A percentile compares a stretch with the other conserved stretches of the same genome.
Conservation (phyloP, 2,888 invertebrate species). For the Pyralis farinalis region DNA sequence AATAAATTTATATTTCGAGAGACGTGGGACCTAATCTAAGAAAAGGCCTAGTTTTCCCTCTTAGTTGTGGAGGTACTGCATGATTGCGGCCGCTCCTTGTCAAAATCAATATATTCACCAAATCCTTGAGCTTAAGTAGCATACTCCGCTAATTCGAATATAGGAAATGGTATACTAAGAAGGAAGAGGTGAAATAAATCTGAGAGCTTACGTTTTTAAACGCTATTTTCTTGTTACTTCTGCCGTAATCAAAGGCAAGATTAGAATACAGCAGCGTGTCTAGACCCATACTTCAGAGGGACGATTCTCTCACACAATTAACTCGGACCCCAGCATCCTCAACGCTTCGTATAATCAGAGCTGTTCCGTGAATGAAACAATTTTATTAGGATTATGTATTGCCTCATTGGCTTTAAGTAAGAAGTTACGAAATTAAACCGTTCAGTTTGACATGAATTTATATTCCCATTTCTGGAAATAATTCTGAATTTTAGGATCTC, state of each 20-base stretch:
- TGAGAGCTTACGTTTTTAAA: neutral
- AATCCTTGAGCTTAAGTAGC: no score
- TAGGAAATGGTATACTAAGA: no score
- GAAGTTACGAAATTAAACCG: neutral
- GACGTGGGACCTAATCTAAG: no score
- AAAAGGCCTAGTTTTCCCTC: no score
- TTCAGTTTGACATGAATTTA: neutral
- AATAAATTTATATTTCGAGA: no score
- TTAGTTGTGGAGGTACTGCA: no score
- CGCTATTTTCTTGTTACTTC: conserved; percentile 10
- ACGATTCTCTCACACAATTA: conserved; percentile 40
- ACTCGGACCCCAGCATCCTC: conserved; percentile 18
- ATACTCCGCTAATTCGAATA: no score
- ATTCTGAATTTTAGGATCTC: no score
- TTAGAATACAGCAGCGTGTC: conserved; percentile 45
- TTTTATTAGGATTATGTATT: conserved; percentile 25
- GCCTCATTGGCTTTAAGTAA: conserved; percentile 8
- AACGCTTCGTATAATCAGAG: conserved; percentile 11
- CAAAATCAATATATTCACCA: no score
- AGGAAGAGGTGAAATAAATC: no score
- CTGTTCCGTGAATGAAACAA: conserved; percentile 19
- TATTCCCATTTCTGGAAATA: no score
- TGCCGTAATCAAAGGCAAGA: conserved; percentile 27
- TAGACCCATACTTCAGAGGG: conserved; percentile 58
- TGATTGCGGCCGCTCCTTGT: no score